Conservation (phyloP, 2,797 vertebrate species). For the Nothura maculosa region DNA sequence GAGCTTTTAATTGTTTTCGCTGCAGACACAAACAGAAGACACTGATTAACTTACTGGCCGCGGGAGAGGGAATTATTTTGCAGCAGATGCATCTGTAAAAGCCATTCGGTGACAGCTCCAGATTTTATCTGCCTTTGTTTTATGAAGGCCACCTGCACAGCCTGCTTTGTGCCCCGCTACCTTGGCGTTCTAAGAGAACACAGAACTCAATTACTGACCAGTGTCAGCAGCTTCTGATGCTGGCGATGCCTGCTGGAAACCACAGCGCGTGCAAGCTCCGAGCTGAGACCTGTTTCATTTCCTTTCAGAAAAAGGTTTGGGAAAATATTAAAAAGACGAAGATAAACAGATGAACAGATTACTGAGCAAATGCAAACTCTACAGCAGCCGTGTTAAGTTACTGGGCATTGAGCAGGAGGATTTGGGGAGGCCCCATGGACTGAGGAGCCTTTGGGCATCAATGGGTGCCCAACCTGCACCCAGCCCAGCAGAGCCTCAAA, state of each 20-base stretch:
- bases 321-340: slow-evolving; percentile 69
- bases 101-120: slow-evolving; percentile 45
- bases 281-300: slow-evolving; percentile 79
- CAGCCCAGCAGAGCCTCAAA: too few species aligned
- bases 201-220: slow-evolving; percentile 74
- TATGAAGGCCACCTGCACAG: slow-evolving; percentile 78
- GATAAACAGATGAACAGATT: slow-evolving; percentile 71
- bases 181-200: slow-evolving; percentile 67
- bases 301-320: slow-evolving; percentile 47
- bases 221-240: slow-evolving; percentile 64
- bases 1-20: slow-evolving; percentile 76
- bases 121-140: slow-evolving; percentile 76
- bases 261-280: slow-evolving; percentile 48
- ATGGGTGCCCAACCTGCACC: too few species aligned
- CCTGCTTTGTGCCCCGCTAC: slow-evolving; percentile 50
- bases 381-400: not conserved
- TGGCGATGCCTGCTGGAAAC: not conserved
- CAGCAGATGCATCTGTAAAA: slow-evolving; percentile 66
- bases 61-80: slow-evolving; percentile 75
- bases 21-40: slow-evolving; percentile 59
- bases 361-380: not conserved
- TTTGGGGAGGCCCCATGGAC: too few species aligned
- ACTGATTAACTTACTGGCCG: slow-evolving; percentile 57
- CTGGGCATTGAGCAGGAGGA: not conserved
- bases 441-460: too few species aligned